Evolutionary conservation across 2,797 vertebrate genomes (phyloP).

Genomic region (Typhlichthys eigenmanni): DNA sequence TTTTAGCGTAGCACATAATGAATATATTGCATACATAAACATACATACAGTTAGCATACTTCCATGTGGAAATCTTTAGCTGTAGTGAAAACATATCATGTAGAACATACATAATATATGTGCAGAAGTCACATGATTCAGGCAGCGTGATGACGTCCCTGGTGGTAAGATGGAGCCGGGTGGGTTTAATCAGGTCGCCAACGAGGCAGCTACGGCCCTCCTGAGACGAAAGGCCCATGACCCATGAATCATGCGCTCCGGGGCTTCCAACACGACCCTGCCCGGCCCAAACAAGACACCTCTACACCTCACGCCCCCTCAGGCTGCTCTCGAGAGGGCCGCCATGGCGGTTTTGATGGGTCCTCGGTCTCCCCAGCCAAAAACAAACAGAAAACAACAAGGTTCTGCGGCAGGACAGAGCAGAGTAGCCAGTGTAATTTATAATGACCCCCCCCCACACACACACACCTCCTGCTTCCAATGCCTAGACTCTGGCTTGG

Average conservation of each 20-base stretch:
- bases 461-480: not conserved
- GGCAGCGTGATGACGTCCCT: no score
- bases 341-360: no score
- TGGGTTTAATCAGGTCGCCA: constrained; percentile 32
- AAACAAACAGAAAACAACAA: not conserved
- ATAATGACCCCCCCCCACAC: not conserved
- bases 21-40: not conserved
- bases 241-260: constrained; percentile 50
- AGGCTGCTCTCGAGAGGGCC: no score
- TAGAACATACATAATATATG: no score
- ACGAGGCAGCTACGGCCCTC: constrained; percentile 47
- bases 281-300: constrained; percentile 48
- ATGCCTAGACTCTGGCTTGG: constrained; percentile 32
- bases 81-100: no score
- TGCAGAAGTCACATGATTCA: no score
- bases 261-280: constrained; percentile 33
- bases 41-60: not conserved
- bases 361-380: no score
- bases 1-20: no score
- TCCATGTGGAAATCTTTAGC: not conserved
- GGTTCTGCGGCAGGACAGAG: constrained; percentile 37
- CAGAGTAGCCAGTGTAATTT: constrained; percentile 38
- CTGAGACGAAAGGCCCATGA: constrained; percentile 48
- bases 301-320: not conserved
- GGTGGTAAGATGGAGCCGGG: not conserved